Evolutionary conservation across 2,113 vertebrate species (phyloP).

Genomic region (Pipra filicauda): DNA sequence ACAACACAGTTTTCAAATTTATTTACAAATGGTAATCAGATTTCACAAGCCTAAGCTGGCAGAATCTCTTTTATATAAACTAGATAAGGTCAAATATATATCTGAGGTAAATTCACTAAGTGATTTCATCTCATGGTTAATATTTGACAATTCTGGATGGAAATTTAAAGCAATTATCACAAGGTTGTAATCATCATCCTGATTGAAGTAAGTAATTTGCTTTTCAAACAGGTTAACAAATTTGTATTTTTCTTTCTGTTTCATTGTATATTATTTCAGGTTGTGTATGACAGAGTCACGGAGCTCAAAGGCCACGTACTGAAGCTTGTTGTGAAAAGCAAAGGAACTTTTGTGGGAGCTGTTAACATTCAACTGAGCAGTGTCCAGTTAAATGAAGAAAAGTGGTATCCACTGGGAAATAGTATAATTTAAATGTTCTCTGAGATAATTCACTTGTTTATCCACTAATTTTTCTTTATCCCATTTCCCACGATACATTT

Average conservation of each 20-base stretch:
- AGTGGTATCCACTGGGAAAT: slow-evolving; percentile 81
- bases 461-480: neutral
- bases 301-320: slow-evolving; percentile 74
- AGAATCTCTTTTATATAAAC: neutral
- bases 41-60: neutral
- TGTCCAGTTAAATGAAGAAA: slow-evolving; percentile 74
- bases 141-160: neutral
- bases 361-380: slow-evolving; percentile 77
- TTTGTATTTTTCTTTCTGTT: neutral
- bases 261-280: slow-evolving; percentile 58
- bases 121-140: neutral
- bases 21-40: neutral
- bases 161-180: neutral
- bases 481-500: neutral
- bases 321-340: slow-evolving; percentile 84
- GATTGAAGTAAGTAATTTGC: neutral
- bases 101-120: neutral
- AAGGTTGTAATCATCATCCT: neutral
- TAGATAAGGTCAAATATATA: neutral
- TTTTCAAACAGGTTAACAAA: neutral
- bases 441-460: slow-evolving; percentile 27
- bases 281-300: slow-evolving; percentile 73
- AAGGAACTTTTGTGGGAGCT: slow-evolving; percentile 76
- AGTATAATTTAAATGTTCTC: slow-evolving; percentile 67
- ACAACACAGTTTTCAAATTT: neutral